These are phyloP conservation scores for Macquaria ambigua DNA, from an alignment of 2,113 vertebrate species.

Conservation along the genomic window DNA sequence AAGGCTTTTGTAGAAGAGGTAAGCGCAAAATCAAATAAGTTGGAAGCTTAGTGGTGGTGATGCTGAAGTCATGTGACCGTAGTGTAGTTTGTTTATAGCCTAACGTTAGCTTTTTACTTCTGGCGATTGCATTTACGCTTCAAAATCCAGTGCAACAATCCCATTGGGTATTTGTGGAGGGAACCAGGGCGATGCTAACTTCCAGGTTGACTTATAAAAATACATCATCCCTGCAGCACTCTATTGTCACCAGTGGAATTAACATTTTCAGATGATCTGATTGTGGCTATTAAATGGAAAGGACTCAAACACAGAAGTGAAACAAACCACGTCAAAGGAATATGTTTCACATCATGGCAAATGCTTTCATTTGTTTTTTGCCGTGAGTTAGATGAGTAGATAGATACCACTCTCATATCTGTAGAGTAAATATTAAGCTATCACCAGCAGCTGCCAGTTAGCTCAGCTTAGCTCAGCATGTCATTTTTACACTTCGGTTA, in stretches of 20 bases:
- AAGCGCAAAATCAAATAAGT: too few species aligned
- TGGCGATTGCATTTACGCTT: too few species aligned
- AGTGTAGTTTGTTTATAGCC: too few species aligned
- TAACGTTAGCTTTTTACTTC: too few species aligned
- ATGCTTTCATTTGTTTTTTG: not conserved
- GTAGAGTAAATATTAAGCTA: not conserved
- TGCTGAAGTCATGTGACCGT: too few species aligned
- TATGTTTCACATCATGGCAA: not conserved
- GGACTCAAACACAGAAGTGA: not conserved
- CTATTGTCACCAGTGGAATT: not conserved
- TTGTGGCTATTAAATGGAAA: not conserved
- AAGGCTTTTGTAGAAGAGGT: too few species aligned
- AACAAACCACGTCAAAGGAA: not conserved
- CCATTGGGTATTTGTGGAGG: too few species aligned
- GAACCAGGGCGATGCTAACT: too few species aligned
- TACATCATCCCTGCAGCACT: too few species aligned
- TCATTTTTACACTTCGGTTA: not conserved
- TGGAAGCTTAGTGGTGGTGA: too few species aligned
- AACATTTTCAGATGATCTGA: constrained; percentile 1
- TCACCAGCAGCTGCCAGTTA: not conserved
- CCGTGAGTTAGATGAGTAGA: not conserved
- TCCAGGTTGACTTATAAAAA: too few species aligned
- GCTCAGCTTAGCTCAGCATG: not conserved
- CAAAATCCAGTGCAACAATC: too few species aligned
- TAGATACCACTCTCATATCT: not conserved